Evolutionary conservation across 2,113 vertebrate genomes (phyloP).

Genomic region (Geococcyx californianus): DNA sequence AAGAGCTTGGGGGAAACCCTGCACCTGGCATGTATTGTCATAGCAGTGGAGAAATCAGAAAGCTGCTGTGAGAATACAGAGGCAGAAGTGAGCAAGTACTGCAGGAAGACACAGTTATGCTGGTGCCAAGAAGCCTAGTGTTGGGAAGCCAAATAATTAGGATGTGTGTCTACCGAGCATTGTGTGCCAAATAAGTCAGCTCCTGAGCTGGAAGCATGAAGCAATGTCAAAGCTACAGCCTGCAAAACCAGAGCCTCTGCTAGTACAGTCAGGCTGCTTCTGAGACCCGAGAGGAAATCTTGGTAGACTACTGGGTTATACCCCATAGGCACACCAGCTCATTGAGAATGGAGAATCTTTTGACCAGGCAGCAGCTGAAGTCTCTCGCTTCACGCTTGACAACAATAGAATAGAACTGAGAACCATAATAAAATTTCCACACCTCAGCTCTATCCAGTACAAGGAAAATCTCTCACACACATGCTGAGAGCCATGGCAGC

Average conservation of each 20-base stretch:
- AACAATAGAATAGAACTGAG: not conserved
- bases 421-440: not conserved
- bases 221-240: not conserved
- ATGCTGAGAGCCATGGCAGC: not conserved
- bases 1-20: not conserved
- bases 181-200: not conserved
- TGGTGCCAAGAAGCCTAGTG: not conserved
- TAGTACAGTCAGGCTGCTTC: not conserved
- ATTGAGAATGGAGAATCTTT: not conserved
- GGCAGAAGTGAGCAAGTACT: not conserved
- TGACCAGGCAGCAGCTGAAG: not conserved
- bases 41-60: not conserved
- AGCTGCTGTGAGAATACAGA: not conserved
- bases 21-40: not conserved
- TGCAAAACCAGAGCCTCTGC: not conserved
- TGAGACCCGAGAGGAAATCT: not conserved
- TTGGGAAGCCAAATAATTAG: not conserved
- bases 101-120: not conserved
- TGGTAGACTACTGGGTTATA: not conserved
- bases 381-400: not conserved
- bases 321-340: not conserved
- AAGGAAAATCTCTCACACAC: not conserved
- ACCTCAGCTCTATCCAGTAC: not conserved
- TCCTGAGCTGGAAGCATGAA: not conserved
- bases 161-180: rapidly evolving